These are phyloP conservation scores for Acronicta alni DNA, from an alignment of 2,888 invertebrate genomes.

Conservation along the genomic window DNA sequence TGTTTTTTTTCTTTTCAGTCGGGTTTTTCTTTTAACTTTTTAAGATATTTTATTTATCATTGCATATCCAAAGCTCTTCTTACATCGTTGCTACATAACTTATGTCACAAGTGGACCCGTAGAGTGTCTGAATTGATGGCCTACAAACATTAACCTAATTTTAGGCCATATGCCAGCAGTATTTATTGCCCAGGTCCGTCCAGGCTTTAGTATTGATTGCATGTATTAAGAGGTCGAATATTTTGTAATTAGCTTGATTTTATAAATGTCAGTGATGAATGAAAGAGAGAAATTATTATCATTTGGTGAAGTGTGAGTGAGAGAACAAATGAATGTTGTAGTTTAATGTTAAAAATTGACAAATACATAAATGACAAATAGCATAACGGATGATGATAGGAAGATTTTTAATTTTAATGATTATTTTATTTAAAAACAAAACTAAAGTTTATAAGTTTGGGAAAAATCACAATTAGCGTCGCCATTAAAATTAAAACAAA, in stretches of 20 bases:
- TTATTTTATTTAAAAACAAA: too few relatives aligned
- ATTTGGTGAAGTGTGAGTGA: too few relatives aligned
- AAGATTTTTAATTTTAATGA: too few relatives aligned
- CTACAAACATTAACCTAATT: slow-evolving; percentile 82
- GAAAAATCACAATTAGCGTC: not conserved
- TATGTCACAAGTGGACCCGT: slow-evolving; percentile 67
- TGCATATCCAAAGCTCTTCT: slow-evolving; percentile 39
- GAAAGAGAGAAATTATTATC: too few relatives aligned
- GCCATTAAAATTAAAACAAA: slow-evolving; percentile 30
- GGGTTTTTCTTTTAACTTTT: too few relatives aligned
- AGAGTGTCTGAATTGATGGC: slow-evolving; percentile 71
- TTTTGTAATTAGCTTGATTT: slow-evolving; percentile 4
- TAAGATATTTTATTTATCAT: not conserved
- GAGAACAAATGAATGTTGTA: too few relatives aligned
- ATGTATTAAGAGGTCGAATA: slow-evolving; percentile 12
- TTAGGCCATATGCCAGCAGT: slow-evolving; percentile 54
- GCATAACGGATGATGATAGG: too few relatives aligned
- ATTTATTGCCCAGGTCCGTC: slow-evolving; percentile 55
- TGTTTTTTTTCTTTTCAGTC: too few relatives aligned
- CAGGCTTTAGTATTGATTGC: slow-evolving; percentile 37
- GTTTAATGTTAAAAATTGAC: too few relatives aligned
- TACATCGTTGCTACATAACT: slow-evolving; percentile 63
- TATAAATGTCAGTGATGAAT: not conserved
- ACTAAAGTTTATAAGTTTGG: too few relatives aligned
- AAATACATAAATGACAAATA: too few relatives aligned